Conservation (phyloP, 2,797 vertebrate species). For the Gymnothorax reevesii region DNA sequence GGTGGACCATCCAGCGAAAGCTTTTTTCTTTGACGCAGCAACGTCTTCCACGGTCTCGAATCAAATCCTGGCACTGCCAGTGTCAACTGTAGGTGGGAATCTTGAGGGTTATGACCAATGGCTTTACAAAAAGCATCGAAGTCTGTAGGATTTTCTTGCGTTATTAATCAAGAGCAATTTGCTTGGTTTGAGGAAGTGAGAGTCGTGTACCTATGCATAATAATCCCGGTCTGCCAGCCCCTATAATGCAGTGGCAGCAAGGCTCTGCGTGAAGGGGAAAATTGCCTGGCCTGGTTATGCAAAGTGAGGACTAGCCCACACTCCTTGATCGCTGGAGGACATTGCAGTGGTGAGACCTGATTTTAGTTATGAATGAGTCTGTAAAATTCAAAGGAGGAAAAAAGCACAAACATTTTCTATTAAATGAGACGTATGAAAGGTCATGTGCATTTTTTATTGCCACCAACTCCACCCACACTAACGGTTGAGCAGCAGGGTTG, state of each 20-base stretch:
- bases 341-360: neutral
- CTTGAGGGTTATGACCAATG: neutral
- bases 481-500: neutral
- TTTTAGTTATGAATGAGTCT: neutral
- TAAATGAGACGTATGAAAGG: neutral
- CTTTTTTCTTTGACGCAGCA: neutral
- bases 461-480: slow-evolving; percentile 8
- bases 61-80: slow-evolving; percentile 1
- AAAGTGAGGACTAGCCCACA: neutral
- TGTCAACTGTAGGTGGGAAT: neutral
- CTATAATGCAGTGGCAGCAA: neutral
- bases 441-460: neutral
- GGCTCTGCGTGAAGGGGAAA: neutral
- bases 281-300: neutral
- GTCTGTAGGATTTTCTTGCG: neutral
- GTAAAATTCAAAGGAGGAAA: neutral
- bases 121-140: neutral
- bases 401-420: too few relatives aligned
- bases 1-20: neutral
- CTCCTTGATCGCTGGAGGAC: neutral
- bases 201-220: neutral
- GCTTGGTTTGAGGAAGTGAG: neutral
- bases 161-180: neutral
- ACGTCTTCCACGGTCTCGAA: neutral
- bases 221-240: neutral